Evolutionary conservation across 2,113 vertebrate species (phyloP).

Genomic region (Caretta caretta): DNA sequence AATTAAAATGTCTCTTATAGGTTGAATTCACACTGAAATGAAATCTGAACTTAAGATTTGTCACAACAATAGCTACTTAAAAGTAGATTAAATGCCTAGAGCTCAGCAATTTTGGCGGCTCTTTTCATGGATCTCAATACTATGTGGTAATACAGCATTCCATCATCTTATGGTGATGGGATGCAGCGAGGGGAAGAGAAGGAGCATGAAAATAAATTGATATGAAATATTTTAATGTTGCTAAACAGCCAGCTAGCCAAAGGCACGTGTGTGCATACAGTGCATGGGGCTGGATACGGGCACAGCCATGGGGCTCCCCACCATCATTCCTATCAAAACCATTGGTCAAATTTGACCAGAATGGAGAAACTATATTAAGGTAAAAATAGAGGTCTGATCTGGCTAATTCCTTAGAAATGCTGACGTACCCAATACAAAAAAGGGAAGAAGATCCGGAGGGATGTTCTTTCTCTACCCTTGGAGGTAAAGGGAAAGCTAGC

Average conservation of each 20-base stretch:
- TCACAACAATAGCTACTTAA: background rate
- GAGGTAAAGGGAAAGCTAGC: background rate
- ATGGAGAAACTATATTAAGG: background rate
- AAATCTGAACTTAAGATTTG: background rate
- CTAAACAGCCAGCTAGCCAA: background rate
- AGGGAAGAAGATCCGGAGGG: background rate
- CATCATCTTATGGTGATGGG: background rate
- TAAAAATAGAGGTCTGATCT: background rate
- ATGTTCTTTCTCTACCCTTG: background rate
- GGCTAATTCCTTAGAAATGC: background rate
- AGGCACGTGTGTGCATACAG: background rate
- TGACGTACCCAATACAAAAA: background rate
- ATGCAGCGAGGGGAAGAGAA: background rate
- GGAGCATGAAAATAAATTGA: rapidly evolving
- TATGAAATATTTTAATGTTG: background rate
- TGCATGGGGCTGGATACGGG: background rate
- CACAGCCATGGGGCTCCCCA: background rate
- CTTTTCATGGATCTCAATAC: rapidly evolving
- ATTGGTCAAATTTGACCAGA: background rate
- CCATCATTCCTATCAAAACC: background rate
- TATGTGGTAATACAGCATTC: background rate
- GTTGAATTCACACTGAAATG: background rate
- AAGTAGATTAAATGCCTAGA: background rate
- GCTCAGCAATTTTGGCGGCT: rapidly evolving
- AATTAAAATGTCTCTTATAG: background rate